phyloP scores from a whole-genome alignment of 2,797 vertebrate species.

The Melanotaenia parkinsoni region DNA sequence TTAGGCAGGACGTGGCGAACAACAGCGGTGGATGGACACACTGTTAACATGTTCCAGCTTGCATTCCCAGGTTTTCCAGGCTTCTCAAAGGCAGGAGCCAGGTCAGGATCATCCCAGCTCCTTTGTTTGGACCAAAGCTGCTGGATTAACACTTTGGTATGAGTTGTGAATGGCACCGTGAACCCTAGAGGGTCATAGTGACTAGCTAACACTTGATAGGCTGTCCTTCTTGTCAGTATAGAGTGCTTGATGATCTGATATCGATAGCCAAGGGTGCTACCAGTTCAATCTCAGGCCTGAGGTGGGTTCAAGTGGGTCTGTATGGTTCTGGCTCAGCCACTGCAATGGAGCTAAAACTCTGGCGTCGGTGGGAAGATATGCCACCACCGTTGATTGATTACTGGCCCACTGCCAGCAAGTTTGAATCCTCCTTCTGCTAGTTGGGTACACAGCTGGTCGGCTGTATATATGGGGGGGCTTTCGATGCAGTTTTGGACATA shows the following conservation, averaged over 20 bases:
- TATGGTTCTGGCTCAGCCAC: neutral
- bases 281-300: neutral
- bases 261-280: neutral
- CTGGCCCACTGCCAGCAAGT: constrained; percentile 2
- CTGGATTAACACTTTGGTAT: neutral
- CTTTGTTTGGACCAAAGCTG: neutral
- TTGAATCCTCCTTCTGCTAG: neutral
- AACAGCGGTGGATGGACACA: no score
- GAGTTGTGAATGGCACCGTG: neutral
- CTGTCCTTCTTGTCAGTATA: neutral
- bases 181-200: neutral
- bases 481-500: neutral
- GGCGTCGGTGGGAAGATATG: neutral
- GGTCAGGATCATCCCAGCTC: neutral
- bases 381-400: neutral
- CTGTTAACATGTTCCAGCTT: neutral
- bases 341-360: no score
- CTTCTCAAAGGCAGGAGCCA: neutral
- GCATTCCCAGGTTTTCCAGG: neutral
- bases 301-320: neutral
- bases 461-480: neutral
- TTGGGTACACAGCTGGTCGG: neutral
- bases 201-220: neutral
- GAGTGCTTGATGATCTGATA: no score
- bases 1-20: no score